Percentiles rank a stretch among this genome's conserved stretches.
Conservation (phyloP, 2,113 vertebrate species). For the Thinocorus orbignyianus region DNA sequence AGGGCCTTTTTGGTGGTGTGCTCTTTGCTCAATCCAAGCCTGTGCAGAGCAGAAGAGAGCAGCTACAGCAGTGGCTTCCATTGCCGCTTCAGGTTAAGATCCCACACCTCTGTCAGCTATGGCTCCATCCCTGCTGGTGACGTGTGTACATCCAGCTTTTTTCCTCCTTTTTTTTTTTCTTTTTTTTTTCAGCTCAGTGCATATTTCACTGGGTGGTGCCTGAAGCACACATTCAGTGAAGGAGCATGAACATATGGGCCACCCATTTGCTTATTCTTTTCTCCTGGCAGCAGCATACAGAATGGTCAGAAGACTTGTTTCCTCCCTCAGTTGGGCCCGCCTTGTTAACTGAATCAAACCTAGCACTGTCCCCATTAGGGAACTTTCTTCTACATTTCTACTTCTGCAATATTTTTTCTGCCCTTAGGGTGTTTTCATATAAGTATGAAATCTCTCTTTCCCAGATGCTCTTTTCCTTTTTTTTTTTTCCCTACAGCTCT, state of each 20-base stretch:
- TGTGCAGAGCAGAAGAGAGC: background rate
- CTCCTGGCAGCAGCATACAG: slow-evolving; percentile 15
- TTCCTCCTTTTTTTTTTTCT: background rate
- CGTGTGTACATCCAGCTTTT: background rate
- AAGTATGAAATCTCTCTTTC: background rate
- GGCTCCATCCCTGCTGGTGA: background rate
- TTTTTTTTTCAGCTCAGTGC: background rate
- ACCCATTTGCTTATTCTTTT: slow-evolving; percentile 58
- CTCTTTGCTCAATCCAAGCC: background rate
- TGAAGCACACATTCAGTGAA: background rate
- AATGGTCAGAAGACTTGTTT: background rate
- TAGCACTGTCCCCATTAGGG: background rate
- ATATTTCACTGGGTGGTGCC: slow-evolving; percentile 16
- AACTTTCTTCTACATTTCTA: background rate
- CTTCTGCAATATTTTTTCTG: background rate
- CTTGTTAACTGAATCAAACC: background rate
- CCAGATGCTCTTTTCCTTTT: background rate
- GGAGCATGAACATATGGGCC: slow-evolving; percentile 30
- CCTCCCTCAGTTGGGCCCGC: background rate
- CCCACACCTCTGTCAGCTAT: background rate
- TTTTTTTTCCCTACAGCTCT: background rate
- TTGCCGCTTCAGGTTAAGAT: background rate
- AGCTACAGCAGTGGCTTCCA: background rate
- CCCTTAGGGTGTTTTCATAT: background rate
- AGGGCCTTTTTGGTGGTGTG: background rate